Evolutionary conservation across 2,888 invertebrate species (phyloP), one percentile per base, ranked within the genome.

Genomic region (Malthinus flaveolus): DNA sequence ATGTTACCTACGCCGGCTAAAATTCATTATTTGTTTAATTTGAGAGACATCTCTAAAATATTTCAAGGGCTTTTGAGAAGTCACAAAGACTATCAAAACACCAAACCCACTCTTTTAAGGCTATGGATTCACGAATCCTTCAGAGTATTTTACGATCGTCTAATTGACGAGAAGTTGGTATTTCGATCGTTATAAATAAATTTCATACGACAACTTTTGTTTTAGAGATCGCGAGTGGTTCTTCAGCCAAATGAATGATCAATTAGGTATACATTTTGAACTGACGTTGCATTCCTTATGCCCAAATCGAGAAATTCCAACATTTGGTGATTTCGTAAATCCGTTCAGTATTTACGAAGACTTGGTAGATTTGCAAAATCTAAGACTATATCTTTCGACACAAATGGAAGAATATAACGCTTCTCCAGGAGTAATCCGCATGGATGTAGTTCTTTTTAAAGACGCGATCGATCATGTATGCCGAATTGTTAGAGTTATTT

Each of bases 121-220:
- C 80, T 95, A 9, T 95, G 95, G 95, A 83, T 92, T 53, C 93
- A 93, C 77, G 95, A 95, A 74, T 87, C 87, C 60, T 91, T 88
- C 73, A 78, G 95, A 49, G 93, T 95, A 0, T 95, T 94, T 74
- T 84, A 84, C 66, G 95, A 95, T 74, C 85, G 94, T 5, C 82
- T 95, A 1, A 88, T 90, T 1, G 91, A 93, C 73, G 88, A 88
- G 9, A 83, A 81, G 89, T 89, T 71, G 78, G 82, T 44, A 70
- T 13, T 7, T 6, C 12, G 42, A 7, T 10, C 35, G n/a, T 35
- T n/a, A 33, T 33, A 33, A 33, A 33, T 9, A 9, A 33, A 33
- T n/a, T 33, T 33, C 33, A n/a, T 33, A 9, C 33, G n/a, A 33
- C 33, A 9, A 33, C 6, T 42, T 42, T 42, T 23, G 23, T 23